phyloP scores from a whole-genome alignment of 2,113 vertebrate genomes.

The Galemys pyrenaicus region DNA sequence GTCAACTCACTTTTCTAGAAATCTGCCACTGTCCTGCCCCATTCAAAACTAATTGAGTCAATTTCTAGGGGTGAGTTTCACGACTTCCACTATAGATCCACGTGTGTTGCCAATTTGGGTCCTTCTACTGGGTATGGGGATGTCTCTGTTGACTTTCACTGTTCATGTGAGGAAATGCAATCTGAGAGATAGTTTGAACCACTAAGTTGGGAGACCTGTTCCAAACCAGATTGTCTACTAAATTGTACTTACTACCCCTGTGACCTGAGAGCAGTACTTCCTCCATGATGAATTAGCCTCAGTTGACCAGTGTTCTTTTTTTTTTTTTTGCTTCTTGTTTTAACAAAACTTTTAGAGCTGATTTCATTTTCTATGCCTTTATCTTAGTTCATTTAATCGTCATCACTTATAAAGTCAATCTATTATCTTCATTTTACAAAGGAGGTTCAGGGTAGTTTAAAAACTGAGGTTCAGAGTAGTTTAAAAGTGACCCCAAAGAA shows the following conservation, averaged over 20 bases:
- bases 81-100: neutral
- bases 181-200: neutral
- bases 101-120: neutral
- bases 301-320: neutral
- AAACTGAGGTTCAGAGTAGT: neutral
- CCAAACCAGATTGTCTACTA: neutral
- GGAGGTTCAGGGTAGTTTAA: neutral
- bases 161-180: neutral
- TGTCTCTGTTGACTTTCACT: neutral
- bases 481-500: neutral
- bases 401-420: neutral
- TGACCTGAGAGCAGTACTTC: neutral
- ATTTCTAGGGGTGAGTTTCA: neutral
- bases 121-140: neutral
- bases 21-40: neutral
- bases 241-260: neutral
- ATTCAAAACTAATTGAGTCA: neutral
- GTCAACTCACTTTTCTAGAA: neutral
- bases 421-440: neutral
- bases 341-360: neutral
- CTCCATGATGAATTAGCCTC: neutral
- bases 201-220: neutral
- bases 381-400: constrained; percentile 8
- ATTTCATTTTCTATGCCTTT: neutral
- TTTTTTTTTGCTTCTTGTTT: neutral